Percentiles rank a stretch among this genome's conserved stretches.
These are phyloP conservation scores for Cricetomys ansorgei DNA, from an alignment of 2,113 vertebrate species.

Conservation along the genomic window DNA sequence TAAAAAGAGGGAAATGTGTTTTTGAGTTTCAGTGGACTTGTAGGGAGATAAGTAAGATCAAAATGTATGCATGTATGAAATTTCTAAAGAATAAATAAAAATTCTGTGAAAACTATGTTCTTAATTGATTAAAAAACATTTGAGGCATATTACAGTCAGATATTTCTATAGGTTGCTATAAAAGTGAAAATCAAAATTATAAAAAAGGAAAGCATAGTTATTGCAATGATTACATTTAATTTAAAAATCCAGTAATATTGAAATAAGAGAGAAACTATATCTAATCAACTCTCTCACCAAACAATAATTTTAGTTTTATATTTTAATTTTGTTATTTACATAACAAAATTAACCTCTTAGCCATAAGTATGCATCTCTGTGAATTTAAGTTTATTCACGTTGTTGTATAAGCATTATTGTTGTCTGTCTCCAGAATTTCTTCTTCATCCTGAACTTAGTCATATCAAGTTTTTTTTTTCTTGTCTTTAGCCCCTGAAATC, in stretches of 20 bases:
- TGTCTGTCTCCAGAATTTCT: not conserved
- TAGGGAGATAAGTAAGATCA: not conserved
- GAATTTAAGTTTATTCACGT: not conserved
- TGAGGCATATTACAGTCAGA: no score
- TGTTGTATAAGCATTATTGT: no score
- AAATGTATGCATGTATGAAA: not conserved
- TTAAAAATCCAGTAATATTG: slow-evolving; percentile 1
- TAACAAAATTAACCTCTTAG: not conserved
- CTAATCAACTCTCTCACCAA: not conserved
- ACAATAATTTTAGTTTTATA: not conserved
- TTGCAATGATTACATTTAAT: not conserved
- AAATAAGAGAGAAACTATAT: not conserved
- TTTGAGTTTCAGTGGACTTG: not conserved
- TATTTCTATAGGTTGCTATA: not conserved
- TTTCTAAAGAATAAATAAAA: not conserved
- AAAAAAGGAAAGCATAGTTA: not conserved
- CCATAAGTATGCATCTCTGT: not conserved
- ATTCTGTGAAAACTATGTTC: not conserved
- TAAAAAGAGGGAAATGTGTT: not conserved
- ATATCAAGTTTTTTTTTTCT: not conserved
- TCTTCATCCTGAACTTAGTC: not conserved
- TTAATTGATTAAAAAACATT: not conserved
- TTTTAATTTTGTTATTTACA: not conserved
- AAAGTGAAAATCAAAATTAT: slow-evolving; percentile 5
- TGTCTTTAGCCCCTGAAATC: not conserved